Percentiles rank a stretch among this genome's conserved stretches.
Conservation (phyloP, 2,888 invertebrate genomes). For the Platypus cylindrus region DNA sequence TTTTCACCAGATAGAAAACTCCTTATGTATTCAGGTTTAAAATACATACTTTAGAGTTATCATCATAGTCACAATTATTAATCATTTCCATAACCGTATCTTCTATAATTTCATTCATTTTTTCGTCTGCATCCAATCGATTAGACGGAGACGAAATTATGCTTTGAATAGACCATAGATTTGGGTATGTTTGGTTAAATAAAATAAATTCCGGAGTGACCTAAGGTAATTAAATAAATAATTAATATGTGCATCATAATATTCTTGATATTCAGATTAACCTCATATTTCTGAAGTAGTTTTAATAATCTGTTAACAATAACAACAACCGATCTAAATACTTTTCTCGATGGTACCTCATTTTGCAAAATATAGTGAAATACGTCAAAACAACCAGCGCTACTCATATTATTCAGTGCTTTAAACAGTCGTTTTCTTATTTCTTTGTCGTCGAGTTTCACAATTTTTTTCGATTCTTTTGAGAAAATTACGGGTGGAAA, state of each 20-base stretch:
- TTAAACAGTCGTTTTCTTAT: constrained; percentile 51
- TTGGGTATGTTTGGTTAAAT: constrained; percentile 13
- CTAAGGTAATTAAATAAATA: constrained; percentile 5
- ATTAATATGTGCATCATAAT: too few species aligned
- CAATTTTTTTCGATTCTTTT: constrained; percentile 63
- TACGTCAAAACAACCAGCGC: constrained; percentile 57
- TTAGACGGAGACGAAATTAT: constrained; percentile 9
- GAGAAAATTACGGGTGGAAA: constrained; percentile 73
- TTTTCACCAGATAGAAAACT: not conserved
- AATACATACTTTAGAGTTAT: constrained; percentile 3
- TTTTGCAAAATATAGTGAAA: constrained; percentile 47
- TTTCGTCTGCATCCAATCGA: constrained; percentile 7
- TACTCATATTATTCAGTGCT: constrained; percentile 51
- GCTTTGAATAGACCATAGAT: constrained; percentile 12
- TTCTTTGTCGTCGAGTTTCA: constrained; percentile 55
- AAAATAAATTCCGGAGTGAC: constrained; percentile 14
- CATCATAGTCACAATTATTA: constrained; percentile 7
- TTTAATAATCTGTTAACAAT: constrained; percentile 43
- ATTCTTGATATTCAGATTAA: too few species aligned
- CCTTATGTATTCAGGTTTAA: not conserved
- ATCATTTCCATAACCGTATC: constrained; percentile 15
- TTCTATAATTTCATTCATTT: constrained; percentile 12
- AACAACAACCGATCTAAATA: constrained; percentile 47
- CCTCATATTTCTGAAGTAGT: constrained; percentile 45
- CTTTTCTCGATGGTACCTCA: constrained; percentile 58